Percentiles rank a stretch among this genome's conserved stretches.
Evolutionary conservation across 2,888 invertebrate species (phyloP).

Genomic region (Cheilosia urbana): DNA sequence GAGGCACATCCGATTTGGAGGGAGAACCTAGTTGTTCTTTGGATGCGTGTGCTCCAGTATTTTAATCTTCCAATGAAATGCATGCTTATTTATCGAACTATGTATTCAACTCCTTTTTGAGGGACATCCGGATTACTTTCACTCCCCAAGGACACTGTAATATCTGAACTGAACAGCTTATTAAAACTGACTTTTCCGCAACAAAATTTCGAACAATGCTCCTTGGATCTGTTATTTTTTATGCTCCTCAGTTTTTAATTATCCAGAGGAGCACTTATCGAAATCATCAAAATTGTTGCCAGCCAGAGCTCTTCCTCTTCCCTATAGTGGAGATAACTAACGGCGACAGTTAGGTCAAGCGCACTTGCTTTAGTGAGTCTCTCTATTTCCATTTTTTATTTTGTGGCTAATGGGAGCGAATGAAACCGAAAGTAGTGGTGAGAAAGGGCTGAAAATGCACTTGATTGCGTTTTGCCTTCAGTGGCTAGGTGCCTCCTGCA

Average conservation of each 20-base stretch:
- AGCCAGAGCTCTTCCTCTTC: not conserved
- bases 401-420: slow-evolving; percentile 2
- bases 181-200: slow-evolving; percentile 45
- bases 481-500: slow-evolving; percentile 2
- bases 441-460: slow-evolving; percentile 32
- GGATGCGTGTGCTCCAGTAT: slow-evolving; percentile 42
- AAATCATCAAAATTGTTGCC: slow-evolving; percentile 41
- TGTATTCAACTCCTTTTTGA: not conserved
- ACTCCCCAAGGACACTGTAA: not conserved
- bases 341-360: slow-evolving; percentile 50
- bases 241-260: slow-evolving; percentile 52
- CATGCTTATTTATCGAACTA: slow-evolving; percentile 19
- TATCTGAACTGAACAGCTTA: slow-evolving; percentile 30
- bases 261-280: slow-evolving; percentile 61
- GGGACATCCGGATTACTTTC: too few relatives aligned
- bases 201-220: slow-evolving; percentile 35
- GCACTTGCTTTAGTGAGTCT: slow-evolving; percentile 10
- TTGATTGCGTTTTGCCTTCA: slow-evolving; percentile 32
- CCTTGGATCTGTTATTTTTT: slow-evolving; percentile 2
- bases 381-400: not conserved
- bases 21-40: slow-evolving; percentile 22
- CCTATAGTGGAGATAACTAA: not conserved
- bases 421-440: not conserved
- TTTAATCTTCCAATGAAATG: slow-evolving; percentile 30
- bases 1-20: not conserved